Evolutionary conservation across 2,888 invertebrate genomes (phyloP), one percentile per base, ranked within the genome.

Genomic region (Meta bourneti): DNA sequence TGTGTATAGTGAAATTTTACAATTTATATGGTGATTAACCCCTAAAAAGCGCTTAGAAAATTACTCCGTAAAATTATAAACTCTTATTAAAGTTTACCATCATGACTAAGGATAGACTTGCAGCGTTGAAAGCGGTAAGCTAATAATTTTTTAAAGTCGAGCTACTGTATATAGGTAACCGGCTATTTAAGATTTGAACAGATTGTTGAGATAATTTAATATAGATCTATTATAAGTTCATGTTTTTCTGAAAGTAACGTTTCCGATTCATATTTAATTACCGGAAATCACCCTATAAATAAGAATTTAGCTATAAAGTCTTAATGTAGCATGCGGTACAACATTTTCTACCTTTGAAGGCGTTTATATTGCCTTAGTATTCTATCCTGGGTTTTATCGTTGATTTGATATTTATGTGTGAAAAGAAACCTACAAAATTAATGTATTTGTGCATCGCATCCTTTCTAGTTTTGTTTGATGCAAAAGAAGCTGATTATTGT

Each of bases 61-160:
- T 90, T 80, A 81, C 74, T 80, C 83, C 71, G 79, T 92, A 84
- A 92, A 85, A 89, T 79, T 89, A 89, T 89, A 92, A 92, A 92
- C 89, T 92, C 82, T 13, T 83, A 61, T 61, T 61, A 86, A 86
- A 89, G 83, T 19, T 81, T 77, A 89, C 79, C 80, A 93, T 71
- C 49, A 94, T 94, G 94, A 94, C 93, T 70, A 93, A 93, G 92
- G 94, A 94, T 93, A 93, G 94, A 81, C 92, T 93, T 86, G 93
- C 94, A 85, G 94, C 94, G 13, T 85, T 94, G 69, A 93, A 93
- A 93, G 94, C 94, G 93, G 94, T 94, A 91, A 93, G 93, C 52
- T 61, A 75, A 74, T 74, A 69, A 51, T 69, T 77, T 87, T 86
- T 91, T 52, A 70, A 51, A 71, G 79, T 82, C 51, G 69, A 52